These are phyloP conservation scores for Melanotus villosus DNA, from an alignment of 2,888 invertebrate species.

Conservation along the genomic window DNA sequence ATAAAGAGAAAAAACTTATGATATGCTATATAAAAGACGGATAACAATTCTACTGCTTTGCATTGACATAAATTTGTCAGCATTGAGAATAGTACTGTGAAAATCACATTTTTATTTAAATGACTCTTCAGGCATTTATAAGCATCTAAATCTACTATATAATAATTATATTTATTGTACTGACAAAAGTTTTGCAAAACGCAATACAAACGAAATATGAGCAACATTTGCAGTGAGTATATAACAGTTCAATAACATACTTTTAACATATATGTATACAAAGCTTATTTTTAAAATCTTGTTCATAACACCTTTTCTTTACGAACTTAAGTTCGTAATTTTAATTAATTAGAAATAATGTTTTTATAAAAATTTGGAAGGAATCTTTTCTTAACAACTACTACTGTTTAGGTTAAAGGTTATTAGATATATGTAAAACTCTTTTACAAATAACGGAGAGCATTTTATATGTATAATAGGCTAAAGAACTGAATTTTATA, in stretches of 20 bases:
- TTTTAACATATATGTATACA: background rate
- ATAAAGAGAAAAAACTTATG: slow-evolving; percentile 17
- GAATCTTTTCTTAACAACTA: slow-evolving; percentile 7
- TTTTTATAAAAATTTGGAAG: slow-evolving; percentile 35
- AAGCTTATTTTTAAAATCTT: too few relatives aligned
- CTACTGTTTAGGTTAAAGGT: background rate
- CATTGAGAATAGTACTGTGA: background rate
- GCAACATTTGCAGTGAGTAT: slow-evolving; percentile 19
- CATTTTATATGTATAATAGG: too few relatives aligned
- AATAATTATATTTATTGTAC: too few relatives aligned
- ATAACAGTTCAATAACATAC: background rate
- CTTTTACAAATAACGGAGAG: too few relatives aligned
- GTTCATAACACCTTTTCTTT: too few relatives aligned
- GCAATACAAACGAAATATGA: slow-evolving; percentile 9
- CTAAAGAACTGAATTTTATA: too few relatives aligned
- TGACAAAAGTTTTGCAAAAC: background rate
- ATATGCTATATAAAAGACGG: slow-evolving; percentile 21
- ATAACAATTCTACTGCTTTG: slow-evolving; percentile 10
- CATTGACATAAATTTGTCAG: background rate
- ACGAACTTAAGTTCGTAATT: too few relatives aligned
- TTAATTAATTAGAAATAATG: too few relatives aligned
- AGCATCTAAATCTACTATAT: too few relatives aligned
- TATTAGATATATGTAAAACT: too few relatives aligned
- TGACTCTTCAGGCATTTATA: too few relatives aligned
- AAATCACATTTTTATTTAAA: too few relatives aligned